These are phyloP conservation scores for Anguilla obscura DNA, from an alignment of 2,797 vertebrate genomes.

Conservation along the genomic window DNA sequence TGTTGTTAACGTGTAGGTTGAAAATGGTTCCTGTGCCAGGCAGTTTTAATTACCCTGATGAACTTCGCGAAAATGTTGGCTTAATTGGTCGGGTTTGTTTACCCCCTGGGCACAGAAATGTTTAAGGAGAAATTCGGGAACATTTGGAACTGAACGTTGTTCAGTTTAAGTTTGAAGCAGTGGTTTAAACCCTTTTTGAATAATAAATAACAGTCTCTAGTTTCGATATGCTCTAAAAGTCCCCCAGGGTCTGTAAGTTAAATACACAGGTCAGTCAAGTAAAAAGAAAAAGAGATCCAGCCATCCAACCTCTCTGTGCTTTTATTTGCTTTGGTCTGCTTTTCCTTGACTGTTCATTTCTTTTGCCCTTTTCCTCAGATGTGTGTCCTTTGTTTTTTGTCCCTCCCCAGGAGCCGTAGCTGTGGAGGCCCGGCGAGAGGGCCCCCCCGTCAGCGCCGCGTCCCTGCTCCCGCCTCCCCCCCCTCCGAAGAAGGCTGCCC, in stretches of 20 bases:
- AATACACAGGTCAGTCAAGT: not conserved
- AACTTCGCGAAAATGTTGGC: not conserved
- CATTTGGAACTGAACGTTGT: not conserved
- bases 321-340: not conserved
- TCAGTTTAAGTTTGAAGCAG: not conserved
- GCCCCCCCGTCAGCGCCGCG: slow-evolving; percentile 88
- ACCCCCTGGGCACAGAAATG: not conserved
- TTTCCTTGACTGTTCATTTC: not conserved
- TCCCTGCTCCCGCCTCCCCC: slow-evolving; percentile 95
- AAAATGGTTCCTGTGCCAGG: not conserved
- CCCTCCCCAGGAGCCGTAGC: slow-evolving; percentile 75
- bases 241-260: not conserved
- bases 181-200: not conserved
- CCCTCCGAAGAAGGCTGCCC: slow-evolving; percentile 90
- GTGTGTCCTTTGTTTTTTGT: slow-evolving; percentile 57
- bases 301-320: not conserved
- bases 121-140: not conserved
- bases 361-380: slow-evolving; percentile 30
- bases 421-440: slow-evolving; percentile 75
- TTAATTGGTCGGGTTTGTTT: not conserved
- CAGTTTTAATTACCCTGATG: not conserved
- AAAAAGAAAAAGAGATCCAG: not conserved
- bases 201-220: not conserved
- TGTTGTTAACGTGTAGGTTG: not conserved
- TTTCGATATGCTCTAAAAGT: not conserved